Conservation (phyloP, 2,797 vertebrate genomes). For the Lutra lutra region DNA sequence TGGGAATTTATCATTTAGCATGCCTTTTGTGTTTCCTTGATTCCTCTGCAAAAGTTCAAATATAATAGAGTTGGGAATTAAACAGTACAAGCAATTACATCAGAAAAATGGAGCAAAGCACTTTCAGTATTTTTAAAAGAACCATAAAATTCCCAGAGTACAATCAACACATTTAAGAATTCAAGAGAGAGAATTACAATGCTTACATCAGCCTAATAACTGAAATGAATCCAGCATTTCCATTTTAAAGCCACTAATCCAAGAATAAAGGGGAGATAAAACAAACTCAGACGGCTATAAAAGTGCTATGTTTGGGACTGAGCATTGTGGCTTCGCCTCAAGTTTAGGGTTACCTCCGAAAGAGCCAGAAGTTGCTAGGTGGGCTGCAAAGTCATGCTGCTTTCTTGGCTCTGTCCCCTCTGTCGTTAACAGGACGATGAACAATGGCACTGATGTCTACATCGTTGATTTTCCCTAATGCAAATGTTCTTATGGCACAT, state of each 20-base stretch:
- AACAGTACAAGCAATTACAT: constrained; percentile 70
- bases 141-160: constrained; percentile 68
- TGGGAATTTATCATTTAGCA: constrained; percentile 58
- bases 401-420: neutral
- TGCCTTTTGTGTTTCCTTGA: constrained; percentile 47
- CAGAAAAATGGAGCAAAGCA: constrained; percentile 60
- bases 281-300: constrained; percentile 50
- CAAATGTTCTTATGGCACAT: neutral
- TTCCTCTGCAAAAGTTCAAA: constrained; percentile 67
- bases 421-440: neutral
- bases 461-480: neutral
- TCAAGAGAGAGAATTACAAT: constrained; percentile 66
- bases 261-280: constrained; percentile 71
- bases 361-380: neutral
- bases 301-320: constrained; percentile 53
- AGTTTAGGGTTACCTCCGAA: neutral
- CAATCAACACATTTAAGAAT: constrained; percentile 70
- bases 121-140: constrained; percentile 75
- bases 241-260: constrained; percentile 78
- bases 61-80: constrained; percentile 68
- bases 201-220: constrained; percentile 66
- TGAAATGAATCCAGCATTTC: constrained; percentile 71
- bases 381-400: neutral
- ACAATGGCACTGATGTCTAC: neutral
- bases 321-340: constrained; percentile 27